A percentile compares a stretch with the other conserved stretches of the same genome.
These are phyloP conservation scores for Rhinella marina DNA, from an alignment of 2,797 vertebrate genomes.

Conservation along the genomic window DNA sequence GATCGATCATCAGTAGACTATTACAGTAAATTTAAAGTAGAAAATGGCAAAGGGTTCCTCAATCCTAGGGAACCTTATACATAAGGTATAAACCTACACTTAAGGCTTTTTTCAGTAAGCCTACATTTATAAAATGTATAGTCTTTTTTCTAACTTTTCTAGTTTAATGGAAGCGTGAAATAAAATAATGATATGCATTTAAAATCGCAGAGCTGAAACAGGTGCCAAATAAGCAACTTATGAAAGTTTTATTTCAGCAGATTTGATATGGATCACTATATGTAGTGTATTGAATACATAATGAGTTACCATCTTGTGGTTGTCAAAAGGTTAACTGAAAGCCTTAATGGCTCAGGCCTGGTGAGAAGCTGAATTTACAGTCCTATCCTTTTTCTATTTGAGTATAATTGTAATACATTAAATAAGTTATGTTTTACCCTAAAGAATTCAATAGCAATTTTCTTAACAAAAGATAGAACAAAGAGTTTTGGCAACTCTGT, in stretches of 20 bases:
- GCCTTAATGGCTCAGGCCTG: background rate
- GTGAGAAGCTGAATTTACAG: slow-evolving; percentile 2
- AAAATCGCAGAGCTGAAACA: slow-evolving; percentile 9
- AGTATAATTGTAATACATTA: slow-evolving; percentile 26
- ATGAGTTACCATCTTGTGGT: slow-evolving; percentile 8
- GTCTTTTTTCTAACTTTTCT: too few relatives aligned
- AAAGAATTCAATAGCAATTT: slow-evolving; percentile 41
- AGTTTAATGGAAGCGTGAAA: background rate
- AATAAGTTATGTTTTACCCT: slow-evolving; percentile 36
- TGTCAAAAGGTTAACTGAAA: slow-evolving; percentile 23
- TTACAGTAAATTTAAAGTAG: background rate
- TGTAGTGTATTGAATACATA: background rate
- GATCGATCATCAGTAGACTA: background rate
- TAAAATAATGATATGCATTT: slow-evolving; percentile 1
- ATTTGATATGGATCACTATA: background rate
- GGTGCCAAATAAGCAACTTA: slow-evolving; percentile 7
- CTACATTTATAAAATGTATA: background rate
- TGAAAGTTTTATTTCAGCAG: background rate
- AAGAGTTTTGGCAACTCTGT: background rate
- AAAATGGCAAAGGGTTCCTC: background rate
- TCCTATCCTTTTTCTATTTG: background rate
- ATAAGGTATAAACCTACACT: background rate
- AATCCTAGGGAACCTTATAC: background rate
- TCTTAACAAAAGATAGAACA: slow-evolving; percentile 32
- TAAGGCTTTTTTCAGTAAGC: background rate